Conservation (phyloP, 2,888 invertebrate genomes). For the Orchesellides sinensis region DNA sequence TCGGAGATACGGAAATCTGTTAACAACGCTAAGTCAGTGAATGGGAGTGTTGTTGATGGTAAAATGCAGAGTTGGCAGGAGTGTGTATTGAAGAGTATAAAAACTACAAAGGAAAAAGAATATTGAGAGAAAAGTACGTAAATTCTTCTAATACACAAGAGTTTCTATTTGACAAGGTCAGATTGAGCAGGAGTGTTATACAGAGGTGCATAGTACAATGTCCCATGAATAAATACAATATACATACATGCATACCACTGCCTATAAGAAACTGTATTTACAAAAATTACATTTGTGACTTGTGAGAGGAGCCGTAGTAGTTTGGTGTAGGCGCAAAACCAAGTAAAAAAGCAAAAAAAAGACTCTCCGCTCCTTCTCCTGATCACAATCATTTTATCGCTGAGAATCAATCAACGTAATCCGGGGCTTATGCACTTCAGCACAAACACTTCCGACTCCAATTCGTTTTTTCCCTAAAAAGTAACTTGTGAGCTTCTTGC, state of each 20-base stretch:
- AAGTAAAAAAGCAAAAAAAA: constrained; percentile 24
- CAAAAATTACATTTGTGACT: too few species aligned
- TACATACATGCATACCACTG: too few species aligned
- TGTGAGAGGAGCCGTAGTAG: too few species aligned
- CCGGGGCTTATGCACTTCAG: constrained; percentile 74
- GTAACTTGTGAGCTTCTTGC: neutral
- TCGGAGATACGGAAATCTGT: constrained; percentile 30
- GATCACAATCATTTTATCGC: constrained; percentile 72
- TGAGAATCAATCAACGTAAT: constrained; percentile 74
- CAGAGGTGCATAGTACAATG: neutral
- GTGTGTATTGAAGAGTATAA: too few species aligned
- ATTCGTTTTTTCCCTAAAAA: constrained; percentile 40
- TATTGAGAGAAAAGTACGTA: neutral
- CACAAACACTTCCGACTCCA: constrained; percentile 70
- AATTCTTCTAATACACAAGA: neutral
- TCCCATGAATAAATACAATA: too few species aligned
- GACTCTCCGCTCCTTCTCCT: constrained; percentile 11
- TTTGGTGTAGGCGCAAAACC: too few species aligned
- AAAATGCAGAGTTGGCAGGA: constrained; percentile 15
- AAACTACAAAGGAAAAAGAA: neutral
- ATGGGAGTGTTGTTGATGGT: constrained; percentile 47
- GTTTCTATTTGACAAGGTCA: too few species aligned
- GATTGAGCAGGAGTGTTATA: neutral
- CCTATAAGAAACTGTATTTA: too few species aligned
- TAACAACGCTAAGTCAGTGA: constrained; percentile 41